Evolutionary conservation across 2,888 invertebrate genomes (phyloP), one percentile per base, ranked within the genome.

Genomic region (Dasypogon diadema): DNA sequence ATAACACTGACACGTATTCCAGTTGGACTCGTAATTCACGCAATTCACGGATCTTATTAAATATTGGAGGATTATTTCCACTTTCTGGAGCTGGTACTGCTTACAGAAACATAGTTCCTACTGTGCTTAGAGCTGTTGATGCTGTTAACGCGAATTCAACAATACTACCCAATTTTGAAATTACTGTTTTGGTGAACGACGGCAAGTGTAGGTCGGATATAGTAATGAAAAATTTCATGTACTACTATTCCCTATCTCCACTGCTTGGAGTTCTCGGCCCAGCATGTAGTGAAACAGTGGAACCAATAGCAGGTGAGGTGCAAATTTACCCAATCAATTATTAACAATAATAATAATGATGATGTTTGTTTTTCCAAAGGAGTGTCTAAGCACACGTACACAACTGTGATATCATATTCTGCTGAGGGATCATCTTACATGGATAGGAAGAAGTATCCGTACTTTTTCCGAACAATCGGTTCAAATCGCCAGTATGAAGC

Each of bases 271-370:
- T 94, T 0, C 82, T 94, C 58, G 94, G 94, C 5, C 94, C 94
- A 0, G 93, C 92, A 0, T 94, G 94, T 81, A 92, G 93, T 0
- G 93, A 94, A 82, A 93, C 93, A 0, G 91, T 94, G 0, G 93
- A 93, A 81, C 93, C 93, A 0, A 87, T 94, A 37, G 93, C 93
- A 0, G 92, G 92, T 79, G 70, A 63, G 24, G 10, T 10, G 51
- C 1, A 14, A 1, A 48, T 48, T 48, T 48, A 8, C 12, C 48
- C 4, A 12, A 48, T n/a, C 12, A 12, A n/a, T 48, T 14, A 14
- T 14, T n/a, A 10, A 30, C 16, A 5, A 22, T 10, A 1, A 10
- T 26, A 58, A 30, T 6, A n/a, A 26, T 26, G n/a, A 30, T 21
- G 5, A 37, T 65, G n/a, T 54, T 30, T 73, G 12, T 42, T 63